Evolutionary conservation across 1,140 invertebrate species (phyloP).

Genomic region (Plutomurus gul): DNA sequence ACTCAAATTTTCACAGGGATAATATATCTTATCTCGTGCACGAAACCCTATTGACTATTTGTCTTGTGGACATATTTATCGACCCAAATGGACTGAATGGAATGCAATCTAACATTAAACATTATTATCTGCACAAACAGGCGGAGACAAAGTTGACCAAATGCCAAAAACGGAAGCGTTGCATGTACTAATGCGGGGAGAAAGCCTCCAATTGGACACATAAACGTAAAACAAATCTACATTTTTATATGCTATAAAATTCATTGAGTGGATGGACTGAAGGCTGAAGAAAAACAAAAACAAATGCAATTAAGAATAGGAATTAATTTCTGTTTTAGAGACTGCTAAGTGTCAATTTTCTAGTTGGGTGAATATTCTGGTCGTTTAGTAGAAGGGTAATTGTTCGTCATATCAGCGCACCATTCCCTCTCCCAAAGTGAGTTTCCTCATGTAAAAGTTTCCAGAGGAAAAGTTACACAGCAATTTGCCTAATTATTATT

Average conservation of each 20-base stretch:
- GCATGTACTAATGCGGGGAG: not conserved
- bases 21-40: not conserved
- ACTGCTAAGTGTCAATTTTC: not conserved
- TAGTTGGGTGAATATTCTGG: not conserved
- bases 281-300: not conserved
- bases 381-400: not conserved
- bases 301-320: not conserved
- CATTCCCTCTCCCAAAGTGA: not conserved
- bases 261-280: not conserved
- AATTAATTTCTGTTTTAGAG: not conserved
- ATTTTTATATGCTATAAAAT: too few species aligned
- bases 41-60: not conserved
- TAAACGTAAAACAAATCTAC: too few species aligned
- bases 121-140: not conserved
- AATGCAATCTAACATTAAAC: not conserved
- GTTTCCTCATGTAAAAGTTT: not conserved
- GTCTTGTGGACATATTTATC: not conserved
- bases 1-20: not conserved
- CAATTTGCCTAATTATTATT: conserved; percentile 21
- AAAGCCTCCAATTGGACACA: too few species aligned
- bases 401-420: not conserved
- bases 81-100: not conserved
- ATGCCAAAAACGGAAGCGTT: not conserved
- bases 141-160: not conserved
- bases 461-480: not conserved